Base-by-base conservation (phyloP, 2,797 vertebrate species). In the Sebastes matsubarae region DNA sequence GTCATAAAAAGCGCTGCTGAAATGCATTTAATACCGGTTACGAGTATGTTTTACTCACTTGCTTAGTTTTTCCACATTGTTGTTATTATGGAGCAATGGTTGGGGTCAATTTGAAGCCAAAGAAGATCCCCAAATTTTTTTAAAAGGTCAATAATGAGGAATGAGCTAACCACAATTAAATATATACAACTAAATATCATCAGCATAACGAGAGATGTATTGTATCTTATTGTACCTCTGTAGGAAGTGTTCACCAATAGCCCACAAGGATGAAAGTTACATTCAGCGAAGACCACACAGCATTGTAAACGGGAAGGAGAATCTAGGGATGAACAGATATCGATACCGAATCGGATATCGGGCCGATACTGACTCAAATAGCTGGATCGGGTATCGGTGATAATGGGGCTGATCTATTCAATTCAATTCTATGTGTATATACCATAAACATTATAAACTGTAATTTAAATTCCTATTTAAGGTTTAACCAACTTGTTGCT, bases 121-220 rank as follows among this genome's bases (percentile, higher is more conserved):
- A 42, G 20, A 68, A 57, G 27, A 55, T 46, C 18, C 12, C 24
- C 8, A 46, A 8, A 10, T 1, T 1, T 32, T 18, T 25, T 50
- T 8, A 50, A 50, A 50, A 1, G 11, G 5, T 50, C 27, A 69
- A 5, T n/a, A 18, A 59, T 18, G 12, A 77, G 4, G 9, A n/a
- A 46, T 60, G 14, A 6, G 42, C 16, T 55, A 22, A 30, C 12
- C 8, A 4, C 12, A 22, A 42, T 22, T 54, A 60, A 10, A 59
- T 27, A 61, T 3, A 57, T 81, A 72, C 1, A 79, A 65, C 3
- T 50, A 9, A 22, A 22, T 50, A 22, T 79, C 68, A 69, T 82
- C 84, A 57, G 54, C 72, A 67, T 85, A 76, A 54, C 0, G 6
- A 72, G 29, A 70, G 8, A 52, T 59, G 4, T 42, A 14, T 13